Evolutionary conservation across 2,113 vertebrate species (phyloP), one percentile per base, ranked within the genome.

Genomic region (Eulemur macaco): DNA sequence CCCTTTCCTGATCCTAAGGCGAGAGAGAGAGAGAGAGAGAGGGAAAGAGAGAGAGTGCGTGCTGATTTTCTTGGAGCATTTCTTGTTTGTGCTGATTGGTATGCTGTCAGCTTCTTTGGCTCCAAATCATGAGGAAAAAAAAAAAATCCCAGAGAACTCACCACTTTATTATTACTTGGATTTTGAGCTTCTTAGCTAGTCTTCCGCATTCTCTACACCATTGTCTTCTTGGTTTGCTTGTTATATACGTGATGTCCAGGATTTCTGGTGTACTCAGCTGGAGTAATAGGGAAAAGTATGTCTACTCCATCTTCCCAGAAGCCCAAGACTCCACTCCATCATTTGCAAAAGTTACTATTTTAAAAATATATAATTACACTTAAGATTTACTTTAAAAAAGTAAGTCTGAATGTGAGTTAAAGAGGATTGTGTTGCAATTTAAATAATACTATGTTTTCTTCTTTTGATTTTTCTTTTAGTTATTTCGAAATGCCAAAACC

Each of bases 361-460:
- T 54, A 23, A 34, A 91, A 56, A 73, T 86, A 64, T 54, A 20
- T 34, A 25, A 31, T 73, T 82, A 86, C 0, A 42, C 2, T 58
- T 95, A 92, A 39, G 17, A 80, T 89, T 56, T 95, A 42, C 52
- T 80, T 94, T 34, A 21, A 95, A 81, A 69, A 71, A 47, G 78
- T 78, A 69, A 82, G 12, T 60, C 23, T 66, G 31, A 68, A 74
- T 73, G 7, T 77, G 20, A 88, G n/a, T 96, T 78, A 77, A 82
- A 77, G 5, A 78, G 42, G 89, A 83, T 31, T 87, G 6, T 87
- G 23, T 6, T 50, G 27, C 14, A 77, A 71, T 84, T 94, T 78
- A 66, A 93, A 71, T 42, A 92, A 52, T 85, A 69, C 77, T 81
- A 63, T 90, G 83, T 66, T 13, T 77, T 77, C 39, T 42, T 52